These are phyloP conservation scores for Pterostichus madidus DNA, from an alignment of 2,888 invertebrate genomes.

Conservation along the genomic window DNA sequence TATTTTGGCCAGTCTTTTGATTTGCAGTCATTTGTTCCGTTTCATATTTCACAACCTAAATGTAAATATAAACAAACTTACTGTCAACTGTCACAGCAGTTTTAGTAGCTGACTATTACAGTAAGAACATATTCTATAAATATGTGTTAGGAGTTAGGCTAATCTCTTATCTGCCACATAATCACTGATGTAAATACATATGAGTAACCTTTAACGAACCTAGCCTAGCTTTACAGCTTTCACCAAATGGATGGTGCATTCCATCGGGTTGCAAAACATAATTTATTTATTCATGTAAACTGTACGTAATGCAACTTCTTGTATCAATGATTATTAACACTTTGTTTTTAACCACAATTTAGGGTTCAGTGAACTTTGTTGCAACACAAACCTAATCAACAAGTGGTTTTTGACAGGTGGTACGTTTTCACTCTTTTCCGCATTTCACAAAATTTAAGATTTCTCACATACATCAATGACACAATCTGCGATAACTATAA, in stretches of 20 bases:
- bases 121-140: too few relatives aligned
- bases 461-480: neutral
- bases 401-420: conserved; percentile 62
- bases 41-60: neutral
- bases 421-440: conserved; percentile 2
- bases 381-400: conserved; percentile 49
- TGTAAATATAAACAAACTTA: neutral
- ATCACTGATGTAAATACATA: conserved; percentile 49
- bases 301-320: too few relatives aligned
- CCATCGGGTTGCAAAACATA: conserved; percentile 37
- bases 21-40: conserved; percentile 1
- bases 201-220: conserved; percentile 48
- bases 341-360: conserved; percentile 24
- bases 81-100: neutral
- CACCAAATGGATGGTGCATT: neutral
- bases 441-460: neutral
- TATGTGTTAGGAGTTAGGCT: neutral
- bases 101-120: too few relatives aligned
- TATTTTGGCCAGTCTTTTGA: conserved; percentile 75
- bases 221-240: conserved; percentile 56
- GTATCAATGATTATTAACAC: conserved; percentile 7
- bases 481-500: neutral
- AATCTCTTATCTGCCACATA: conserved; percentile 51
- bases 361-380: conserved; percentile 56
- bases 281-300: conserved; percentile 5